Conservation (phyloP, 2,797 vertebrate genomes). For the Psittacula echo region DNA sequence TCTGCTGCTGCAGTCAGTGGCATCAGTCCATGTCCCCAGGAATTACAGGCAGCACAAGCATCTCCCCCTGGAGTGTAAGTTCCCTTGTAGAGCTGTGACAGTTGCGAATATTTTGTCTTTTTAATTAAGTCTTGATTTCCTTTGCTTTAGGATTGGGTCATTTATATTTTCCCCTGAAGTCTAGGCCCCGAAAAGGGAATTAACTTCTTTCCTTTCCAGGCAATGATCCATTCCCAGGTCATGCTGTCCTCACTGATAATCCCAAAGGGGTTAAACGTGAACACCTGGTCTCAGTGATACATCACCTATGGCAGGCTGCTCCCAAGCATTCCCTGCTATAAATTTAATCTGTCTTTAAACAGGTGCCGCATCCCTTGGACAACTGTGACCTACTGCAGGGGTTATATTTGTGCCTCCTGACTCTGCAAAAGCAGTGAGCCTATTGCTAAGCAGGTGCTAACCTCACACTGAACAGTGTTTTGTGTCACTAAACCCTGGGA, state of each 20-base stretch:
- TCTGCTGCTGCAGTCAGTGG: not conserved
- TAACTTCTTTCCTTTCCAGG: not conserved
- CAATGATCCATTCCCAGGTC: not conserved
- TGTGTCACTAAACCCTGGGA: not conserved
- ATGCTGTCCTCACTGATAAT: not conserved
- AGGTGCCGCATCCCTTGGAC: not conserved
- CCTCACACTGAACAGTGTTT: not conserved
- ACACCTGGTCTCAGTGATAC: not conserved
- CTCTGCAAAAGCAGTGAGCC: not conserved
- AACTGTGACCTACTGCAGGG: not conserved
- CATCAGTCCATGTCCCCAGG: not conserved
- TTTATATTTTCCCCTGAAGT: not conserved
- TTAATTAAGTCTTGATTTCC: not conserved
- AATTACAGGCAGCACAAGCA: not conserved
- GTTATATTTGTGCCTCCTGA: not conserved
- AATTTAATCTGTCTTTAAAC: not conserved
- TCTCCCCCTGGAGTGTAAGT: not conserved
- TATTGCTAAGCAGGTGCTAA: not conserved
- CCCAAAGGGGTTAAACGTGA: not conserved
- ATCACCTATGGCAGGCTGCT: not conserved
- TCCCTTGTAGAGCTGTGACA: not conserved
- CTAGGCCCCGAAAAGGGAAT: accelerated
- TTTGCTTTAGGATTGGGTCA: not conserved
- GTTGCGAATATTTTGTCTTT: not conserved
- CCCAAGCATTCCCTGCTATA: not conserved